These are phyloP conservation scores for Oryzaephilus surinamensis DNA, from an alignment of 1,140 invertebrate species.

Conservation along the genomic window DNA sequence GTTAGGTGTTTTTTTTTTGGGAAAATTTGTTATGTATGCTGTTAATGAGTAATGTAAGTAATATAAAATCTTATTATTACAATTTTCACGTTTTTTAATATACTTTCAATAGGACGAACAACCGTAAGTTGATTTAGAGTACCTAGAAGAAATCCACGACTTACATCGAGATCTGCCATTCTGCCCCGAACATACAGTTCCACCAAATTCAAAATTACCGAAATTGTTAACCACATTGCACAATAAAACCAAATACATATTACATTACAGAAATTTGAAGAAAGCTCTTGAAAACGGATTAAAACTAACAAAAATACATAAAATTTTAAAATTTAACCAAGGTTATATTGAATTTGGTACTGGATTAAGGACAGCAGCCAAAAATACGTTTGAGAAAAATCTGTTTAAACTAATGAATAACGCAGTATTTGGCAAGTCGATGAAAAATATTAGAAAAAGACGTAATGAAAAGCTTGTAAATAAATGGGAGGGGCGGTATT, in stretches of 20 bases:
- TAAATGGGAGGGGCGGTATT: slow-evolving; percentile 19
- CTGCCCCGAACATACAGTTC: slow-evolving; percentile 26
- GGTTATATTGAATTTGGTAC: slow-evolving; percentile 36
- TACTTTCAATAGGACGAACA: too few species aligned
- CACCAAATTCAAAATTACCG: slow-evolving; percentile 26
- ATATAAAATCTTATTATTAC: too few species aligned
- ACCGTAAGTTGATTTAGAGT: slow-evolving; percentile 2
- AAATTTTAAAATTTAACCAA: slow-evolving; percentile 34
- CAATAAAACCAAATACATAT: slow-evolving; percentile 30
- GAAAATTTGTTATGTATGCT: too few species aligned
- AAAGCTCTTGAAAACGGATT: slow-evolving; percentile 27
- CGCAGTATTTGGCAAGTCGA: slow-evolving; percentile 38
- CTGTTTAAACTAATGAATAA: slow-evolving; percentile 41
- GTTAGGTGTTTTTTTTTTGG: too few species aligned
- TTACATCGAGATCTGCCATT: slow-evolving; percentile 36
- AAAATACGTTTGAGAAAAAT: slow-evolving; percentile 37
- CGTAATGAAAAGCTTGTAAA: slow-evolving; percentile 30
- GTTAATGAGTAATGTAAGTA: too few species aligned
- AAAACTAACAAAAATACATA: slow-evolving; percentile 29
- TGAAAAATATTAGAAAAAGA: slow-evolving; percentile 36
- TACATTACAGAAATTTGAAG: slow-evolving; percentile 33
- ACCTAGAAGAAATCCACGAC: slow-evolving; percentile 26
- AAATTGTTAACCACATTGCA: slow-evolving; percentile 34
- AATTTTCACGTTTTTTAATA: too few species aligned
- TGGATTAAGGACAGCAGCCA: slow-evolving; percentile 23